Evolutionary conservation across 2,888 invertebrate genomes (phyloP).

Genomic region (Toxonevra muliebris): DNA sequence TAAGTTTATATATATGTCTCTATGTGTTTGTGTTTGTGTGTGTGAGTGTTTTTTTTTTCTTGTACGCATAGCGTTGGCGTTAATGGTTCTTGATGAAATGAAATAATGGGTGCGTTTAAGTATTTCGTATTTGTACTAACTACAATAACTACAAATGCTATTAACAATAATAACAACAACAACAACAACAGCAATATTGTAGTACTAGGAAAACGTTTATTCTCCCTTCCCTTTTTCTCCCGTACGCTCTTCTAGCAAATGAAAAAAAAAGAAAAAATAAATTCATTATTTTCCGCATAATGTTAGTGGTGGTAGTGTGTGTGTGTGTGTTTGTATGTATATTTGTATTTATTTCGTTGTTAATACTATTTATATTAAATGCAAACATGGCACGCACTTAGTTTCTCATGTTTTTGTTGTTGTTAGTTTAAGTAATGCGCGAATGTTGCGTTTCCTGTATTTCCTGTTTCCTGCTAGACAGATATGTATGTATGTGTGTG

Average conservation of each 20-base stretch:
- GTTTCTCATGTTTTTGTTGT: constrained; percentile 20
- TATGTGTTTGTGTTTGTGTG: too few relatives aligned
- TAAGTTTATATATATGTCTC: neutral
- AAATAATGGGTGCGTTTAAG: constrained; percentile 61
- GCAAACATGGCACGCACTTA: constrained; percentile 56
- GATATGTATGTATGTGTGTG: too few relatives aligned
- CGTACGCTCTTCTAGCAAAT: neutral
- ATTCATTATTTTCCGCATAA: neutral
- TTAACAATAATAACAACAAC: constrained; percentile 20
- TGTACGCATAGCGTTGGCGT: constrained; percentile 53
- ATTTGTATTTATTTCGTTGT: constrained; percentile 56
- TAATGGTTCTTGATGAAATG: constrained; percentile 60
- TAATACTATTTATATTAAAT: constrained; percentile 60
- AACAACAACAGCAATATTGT: constrained; percentile 20
- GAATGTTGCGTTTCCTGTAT: constrained; percentile 31
- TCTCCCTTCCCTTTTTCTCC: neutral
- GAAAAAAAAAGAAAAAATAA: too few relatives aligned
- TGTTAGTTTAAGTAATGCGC: constrained; percentile 51
- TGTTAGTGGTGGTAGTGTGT: neutral
- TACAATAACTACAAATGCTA: constrained; percentile 35
- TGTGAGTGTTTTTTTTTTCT: too few relatives aligned
- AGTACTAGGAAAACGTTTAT: neutral
- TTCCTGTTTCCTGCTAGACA: too few relatives aligned
- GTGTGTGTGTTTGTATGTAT: neutral
- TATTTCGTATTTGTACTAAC: constrained; percentile 57